phyloP scores from a whole-genome alignment of 2,888 invertebrate genomes.

The Synanthedon myopaeformis region DNA sequence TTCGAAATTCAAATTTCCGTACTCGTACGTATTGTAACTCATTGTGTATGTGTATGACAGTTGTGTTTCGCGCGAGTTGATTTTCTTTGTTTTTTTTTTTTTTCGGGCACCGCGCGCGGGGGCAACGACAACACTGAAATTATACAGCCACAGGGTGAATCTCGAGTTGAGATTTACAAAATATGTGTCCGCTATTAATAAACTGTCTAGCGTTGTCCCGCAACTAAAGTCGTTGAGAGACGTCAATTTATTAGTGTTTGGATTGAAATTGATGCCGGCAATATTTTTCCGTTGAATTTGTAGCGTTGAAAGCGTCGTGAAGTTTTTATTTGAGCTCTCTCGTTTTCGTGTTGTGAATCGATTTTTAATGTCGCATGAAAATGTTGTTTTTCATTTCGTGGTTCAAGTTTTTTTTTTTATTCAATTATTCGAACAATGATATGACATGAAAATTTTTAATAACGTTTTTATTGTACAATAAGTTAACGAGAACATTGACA shows the following conservation, averaged over 20 bases:
- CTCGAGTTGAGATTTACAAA: conserved; percentile 54
- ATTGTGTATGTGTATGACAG: conserved; percentile 24
- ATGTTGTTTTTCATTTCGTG: not conserved
- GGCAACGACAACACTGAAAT: conserved; percentile 47
- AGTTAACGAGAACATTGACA: too few relatives aligned
- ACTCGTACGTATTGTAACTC: conserved; percentile 38
- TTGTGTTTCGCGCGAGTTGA: conserved; percentile 18
- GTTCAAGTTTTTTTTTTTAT: too few relatives aligned
- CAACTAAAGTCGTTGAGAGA: conserved; percentile 46
- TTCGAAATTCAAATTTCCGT: conserved; percentile 28
- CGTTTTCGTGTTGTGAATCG: conserved; percentile 45
- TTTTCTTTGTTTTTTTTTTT: conserved; percentile 40
- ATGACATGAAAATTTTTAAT: too few relatives aligned
- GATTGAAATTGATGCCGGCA: conserved; percentile 66
- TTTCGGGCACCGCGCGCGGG: conserved; percentile 49
- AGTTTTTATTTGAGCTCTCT: conserved; percentile 43
- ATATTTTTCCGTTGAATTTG: conserved; percentile 65
- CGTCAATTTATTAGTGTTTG: conserved; percentile 69
- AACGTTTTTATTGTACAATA: too few relatives aligned
- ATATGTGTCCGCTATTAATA: conserved; percentile 59
- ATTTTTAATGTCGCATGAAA: conserved; percentile 34
- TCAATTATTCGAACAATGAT: too few relatives aligned
- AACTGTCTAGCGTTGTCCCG: conserved; percentile 48
- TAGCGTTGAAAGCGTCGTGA: conserved; percentile 53
- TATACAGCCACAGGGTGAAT: conserved; percentile 47